A percentile compares a stretch with the other conserved stretches of the same genome.
phyloP scores from a whole-genome alignment of 2,888 invertebrate genomes.

The Orthosia gracilis region DNA sequence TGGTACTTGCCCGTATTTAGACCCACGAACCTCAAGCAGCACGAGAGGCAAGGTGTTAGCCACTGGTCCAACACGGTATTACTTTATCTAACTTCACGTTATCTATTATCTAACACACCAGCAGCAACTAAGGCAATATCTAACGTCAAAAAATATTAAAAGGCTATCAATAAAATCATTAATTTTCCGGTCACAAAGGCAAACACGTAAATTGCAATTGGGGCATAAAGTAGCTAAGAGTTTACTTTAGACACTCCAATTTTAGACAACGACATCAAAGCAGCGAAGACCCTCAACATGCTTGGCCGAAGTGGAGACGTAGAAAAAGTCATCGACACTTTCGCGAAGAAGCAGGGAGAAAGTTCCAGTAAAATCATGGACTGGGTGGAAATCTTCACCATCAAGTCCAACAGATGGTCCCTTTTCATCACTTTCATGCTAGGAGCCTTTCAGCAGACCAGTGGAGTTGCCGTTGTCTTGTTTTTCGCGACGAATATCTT shows the following conservation, averaged over 20 bases:
- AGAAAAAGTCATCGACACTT: slow-evolving; percentile 58
- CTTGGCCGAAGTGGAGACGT: slow-evolving; percentile 70
- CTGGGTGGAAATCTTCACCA: slow-evolving; percentile 60
- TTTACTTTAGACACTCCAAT: background rate
- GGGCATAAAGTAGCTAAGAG: no score
- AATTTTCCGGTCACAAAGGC: no score
- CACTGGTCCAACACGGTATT: no score
- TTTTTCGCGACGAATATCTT: slow-evolving; percentile 77
- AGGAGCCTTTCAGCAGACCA: slow-evolving; percentile 70
- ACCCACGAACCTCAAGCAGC: no score
- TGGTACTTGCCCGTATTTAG: no score
- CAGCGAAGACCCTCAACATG: slow-evolving; percentile 69
- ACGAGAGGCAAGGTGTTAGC: no score
- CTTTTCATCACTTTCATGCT: slow-evolving; percentile 72
- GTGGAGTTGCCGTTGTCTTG: slow-evolving; percentile 72
- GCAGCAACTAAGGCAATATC: no score
- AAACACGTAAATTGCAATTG: no score
- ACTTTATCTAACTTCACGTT: no score
- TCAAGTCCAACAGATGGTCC: slow-evolving; percentile 72
- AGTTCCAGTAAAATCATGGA: slow-evolving; percentile 47
- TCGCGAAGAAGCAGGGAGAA: slow-evolving; percentile 10
- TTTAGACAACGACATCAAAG: slow-evolving; percentile 70
- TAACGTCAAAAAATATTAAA: no score
- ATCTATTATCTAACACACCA: no score
- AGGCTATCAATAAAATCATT: no score